A percentile compares a stretch with the other conserved stretches of the same genome.
phyloP scores from a whole-genome alignment of 2,113 vertebrate genomes.

The Mesitornis unicolor region DNA sequence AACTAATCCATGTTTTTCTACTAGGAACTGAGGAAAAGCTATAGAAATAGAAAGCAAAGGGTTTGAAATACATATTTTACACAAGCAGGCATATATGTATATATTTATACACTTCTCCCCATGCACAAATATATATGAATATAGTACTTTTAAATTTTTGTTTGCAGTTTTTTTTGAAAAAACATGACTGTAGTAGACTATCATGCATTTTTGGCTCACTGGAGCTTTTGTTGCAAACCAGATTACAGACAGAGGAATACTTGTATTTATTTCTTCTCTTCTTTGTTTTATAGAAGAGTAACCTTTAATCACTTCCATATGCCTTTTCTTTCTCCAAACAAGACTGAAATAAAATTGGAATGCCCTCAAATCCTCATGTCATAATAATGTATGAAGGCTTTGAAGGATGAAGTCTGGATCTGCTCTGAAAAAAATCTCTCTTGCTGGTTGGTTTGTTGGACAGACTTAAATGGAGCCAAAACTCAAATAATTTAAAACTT shows the following conservation, averaged over 20 bases:
- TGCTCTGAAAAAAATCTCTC: conserved; percentile 7
- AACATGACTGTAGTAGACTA: not conserved
- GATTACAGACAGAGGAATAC: not conserved
- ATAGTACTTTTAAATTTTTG: not conserved
- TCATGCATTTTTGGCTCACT: not conserved
- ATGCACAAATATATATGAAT: not conserved
- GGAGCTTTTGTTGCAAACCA: not conserved
- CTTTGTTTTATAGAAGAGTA: conserved; percentile 15
- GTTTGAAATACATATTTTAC: not conserved
- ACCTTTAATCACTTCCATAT: conserved; percentile 44
- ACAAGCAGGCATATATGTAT: not conserved
- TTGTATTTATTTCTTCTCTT: not conserved
- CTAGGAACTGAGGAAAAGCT: not conserved
- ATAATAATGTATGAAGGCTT: not conserved
- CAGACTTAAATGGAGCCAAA: conserved; percentile 6
- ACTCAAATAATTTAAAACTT: not conserved
- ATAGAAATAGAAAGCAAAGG: not conserved
- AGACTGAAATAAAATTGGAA: conserved; percentile 39
- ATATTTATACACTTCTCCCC: not conserved
- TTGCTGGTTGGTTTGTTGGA: not conserved
- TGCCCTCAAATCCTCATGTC: conserved; percentile 6
- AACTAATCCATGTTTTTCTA: not conserved
- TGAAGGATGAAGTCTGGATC: conserved; percentile 34
- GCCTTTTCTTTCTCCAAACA: conserved; percentile 22
- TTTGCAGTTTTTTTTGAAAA: not conserved